These are phyloP conservation scores for Scrobipalpa atriplicella DNA, from an alignment of 2,888 invertebrate genomes.

Conservation along the genomic window DNA sequence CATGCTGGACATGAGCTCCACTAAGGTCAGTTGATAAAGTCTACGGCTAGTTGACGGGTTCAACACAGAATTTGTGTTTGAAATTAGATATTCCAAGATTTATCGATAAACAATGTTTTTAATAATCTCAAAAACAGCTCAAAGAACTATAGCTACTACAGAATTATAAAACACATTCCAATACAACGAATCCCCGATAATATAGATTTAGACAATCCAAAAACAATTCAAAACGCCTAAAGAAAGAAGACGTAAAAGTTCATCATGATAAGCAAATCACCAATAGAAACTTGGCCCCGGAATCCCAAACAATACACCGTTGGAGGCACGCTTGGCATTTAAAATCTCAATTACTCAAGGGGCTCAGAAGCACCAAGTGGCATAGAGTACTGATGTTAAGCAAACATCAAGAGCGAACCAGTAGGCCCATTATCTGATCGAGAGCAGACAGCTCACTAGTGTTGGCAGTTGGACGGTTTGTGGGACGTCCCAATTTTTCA, in stretches of 20 bases:
- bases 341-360: conserved; percentile 62
- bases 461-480: not conserved
- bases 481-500: not conserved
- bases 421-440: conserved; percentile 68
- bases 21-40: conserved; percentile 88
- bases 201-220: not conserved
- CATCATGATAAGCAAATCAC: conserved; percentile 27
- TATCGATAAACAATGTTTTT: too few species aligned
- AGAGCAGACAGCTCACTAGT: conserved; percentile 50
- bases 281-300: conserved; percentile 24
- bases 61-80: too few species aligned
- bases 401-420: conserved; percentile 67
- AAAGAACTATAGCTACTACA: too few species aligned
- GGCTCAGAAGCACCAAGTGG: conserved; percentile 56
- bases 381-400: conserved; percentile 58
- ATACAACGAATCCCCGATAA: not conserved
- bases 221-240: conserved; percentile 12
- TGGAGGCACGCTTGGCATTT: conserved; percentile 44
- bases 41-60: too few species aligned
- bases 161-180: too few species aligned
- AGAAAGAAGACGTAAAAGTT: conserved; percentile 23
- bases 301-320: conserved; percentile 32
- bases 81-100: too few species aligned
- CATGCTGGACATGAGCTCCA: conserved; percentile 94
- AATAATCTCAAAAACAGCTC: too few species aligned